Evolutionary conservation across 2,888 invertebrate genomes (phyloP).

Genomic region (Melieria omissa): DNA sequence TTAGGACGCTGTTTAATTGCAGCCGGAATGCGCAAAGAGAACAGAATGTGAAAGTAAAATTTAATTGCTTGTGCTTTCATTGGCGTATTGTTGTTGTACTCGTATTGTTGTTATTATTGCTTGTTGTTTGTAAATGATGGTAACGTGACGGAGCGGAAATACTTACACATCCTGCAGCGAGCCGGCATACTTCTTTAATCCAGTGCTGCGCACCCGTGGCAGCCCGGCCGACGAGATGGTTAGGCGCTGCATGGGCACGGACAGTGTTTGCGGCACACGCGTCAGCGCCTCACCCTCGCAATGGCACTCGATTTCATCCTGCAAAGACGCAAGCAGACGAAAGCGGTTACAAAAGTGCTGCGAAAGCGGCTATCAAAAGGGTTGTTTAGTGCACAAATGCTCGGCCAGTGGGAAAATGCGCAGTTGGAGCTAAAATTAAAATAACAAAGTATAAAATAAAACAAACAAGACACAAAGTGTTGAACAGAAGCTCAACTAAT

Average conservation of each 20-base stretch:
- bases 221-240: slow-evolving; percentile 64
- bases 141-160: not conserved
- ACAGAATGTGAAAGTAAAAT: not conserved
- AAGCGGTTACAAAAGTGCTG: not conserved
- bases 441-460: no score
- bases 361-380: not conserved
- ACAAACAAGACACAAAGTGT: no score
- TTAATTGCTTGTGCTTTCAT: not conserved
- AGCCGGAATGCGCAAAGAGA: not conserved
- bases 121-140: not conserved
- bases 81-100: no score
- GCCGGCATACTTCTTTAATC: slow-evolving; percentile 59
- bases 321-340: slow-evolving; percentile 4
- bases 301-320: slow-evolving; percentile 65
- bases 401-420: no score
- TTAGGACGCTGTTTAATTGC: slow-evolving; percentile 51
- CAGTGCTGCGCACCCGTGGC: slow-evolving; percentile 59
- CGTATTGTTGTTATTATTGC: not conserved
- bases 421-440: no score
- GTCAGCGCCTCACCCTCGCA: slow-evolving; percentile 63
- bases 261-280: slow-evolving; percentile 63
- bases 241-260: slow-evolving; percentile 60
- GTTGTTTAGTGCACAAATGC: no score
- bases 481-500: no score
- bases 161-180: slow-evolving; percentile 64